Evolutionary conservation across 2,888 invertebrate genomes (phyloP), one percentile per base, ranked within the genome.

Genomic region (Cephalotes varians): DNA sequence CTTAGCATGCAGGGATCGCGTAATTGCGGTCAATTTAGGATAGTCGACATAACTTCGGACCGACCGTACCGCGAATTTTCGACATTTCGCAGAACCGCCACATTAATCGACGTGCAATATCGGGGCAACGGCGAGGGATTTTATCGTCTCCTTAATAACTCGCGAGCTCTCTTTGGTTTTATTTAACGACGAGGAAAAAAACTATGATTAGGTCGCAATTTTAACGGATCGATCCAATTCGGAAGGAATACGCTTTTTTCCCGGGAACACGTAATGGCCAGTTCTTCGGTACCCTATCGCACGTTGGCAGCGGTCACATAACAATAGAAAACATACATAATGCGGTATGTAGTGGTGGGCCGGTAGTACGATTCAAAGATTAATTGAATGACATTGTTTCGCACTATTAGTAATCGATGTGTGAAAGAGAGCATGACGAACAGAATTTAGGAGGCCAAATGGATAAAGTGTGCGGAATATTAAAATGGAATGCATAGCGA

Each of bases 311-410:
- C 12, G 56, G 7, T 56, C 25, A 25, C 2, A 7, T 34, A 69
- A 69, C 56, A 79, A 69, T 58, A 37, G 56, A 25, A 79, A 69
- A 79, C 37, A 49, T 71, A 79, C n/a, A 69, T 69, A 69, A 77
- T 56, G 54, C 31, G 10, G n/a, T 6, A 44, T 21, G 6, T 37
- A 44, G 7, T 31, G 44, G 65, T 37, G 49, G 37, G 44, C 7
- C 12, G 56, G 34, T 18, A 40, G 49, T 51, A 37, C n/a, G 51
- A 12, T 71, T 79, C 44, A 79, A 69, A 79, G 84, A 85, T 84
- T 84, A 83, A 77, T 72, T 81, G 77, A 88, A 87, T 82, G 65
- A 83, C 84, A 88, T 86, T 83, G 87, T 89, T 76, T 82, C 81
- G 84, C 72, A 51, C 73, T 67, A 86, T 89, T 84, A 89, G 76